Base-by-base conservation (phyloP, 2,888 invertebrate species). In the Ormyrus nitidulus region DNA sequence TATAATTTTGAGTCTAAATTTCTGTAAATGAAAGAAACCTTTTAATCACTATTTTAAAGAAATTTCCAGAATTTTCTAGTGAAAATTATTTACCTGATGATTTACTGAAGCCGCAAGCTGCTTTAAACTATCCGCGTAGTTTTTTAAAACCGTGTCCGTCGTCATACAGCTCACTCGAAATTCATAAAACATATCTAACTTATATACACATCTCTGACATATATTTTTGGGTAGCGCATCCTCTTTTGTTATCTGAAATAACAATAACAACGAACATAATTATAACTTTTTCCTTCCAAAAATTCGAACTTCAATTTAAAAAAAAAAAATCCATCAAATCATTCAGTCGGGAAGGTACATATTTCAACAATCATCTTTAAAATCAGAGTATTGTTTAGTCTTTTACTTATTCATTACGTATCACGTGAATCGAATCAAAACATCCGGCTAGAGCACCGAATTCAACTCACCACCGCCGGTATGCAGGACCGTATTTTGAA, bases 181-280 rank as follows among this genome's bases (percentile, higher is more conserved):
- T 86, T 94, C 94, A 90, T 93, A 94, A 83, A 94, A 92, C 90
- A 94, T 93, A 81, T 95, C 94, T 86, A 94, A 90, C 68, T 93
- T 92, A 68, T 93, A 92, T 83, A 94, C 91, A 89, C 94, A 94
- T 74, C 93, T 92, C 90, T 94, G 94, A 89, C 94, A 94, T 87
- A 94, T 94, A 91, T 94, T 94, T 91, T 94, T 94, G 74, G 94
- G 94, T 84, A 95, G 90, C 86, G 92, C 93, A 91, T 95, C 94
- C 89, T 95, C 94, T 90, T 94, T 94, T 86, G 94, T 93, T 89
- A 94, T 93, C 94, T 94, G 92, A 88, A 77, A 81, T 72, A 81
- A 49, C 3, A 77, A 59, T 49, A 80, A 48, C 5, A 13, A 69
- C 10, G 44, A 66, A 68, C 8, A 72, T 71, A 76, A 51, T 74